These are phyloP conservation scores for Acropora tenuis DNA, from an alignment of 64 coral and sea anemone species.

Conservation along the genomic window DNA sequence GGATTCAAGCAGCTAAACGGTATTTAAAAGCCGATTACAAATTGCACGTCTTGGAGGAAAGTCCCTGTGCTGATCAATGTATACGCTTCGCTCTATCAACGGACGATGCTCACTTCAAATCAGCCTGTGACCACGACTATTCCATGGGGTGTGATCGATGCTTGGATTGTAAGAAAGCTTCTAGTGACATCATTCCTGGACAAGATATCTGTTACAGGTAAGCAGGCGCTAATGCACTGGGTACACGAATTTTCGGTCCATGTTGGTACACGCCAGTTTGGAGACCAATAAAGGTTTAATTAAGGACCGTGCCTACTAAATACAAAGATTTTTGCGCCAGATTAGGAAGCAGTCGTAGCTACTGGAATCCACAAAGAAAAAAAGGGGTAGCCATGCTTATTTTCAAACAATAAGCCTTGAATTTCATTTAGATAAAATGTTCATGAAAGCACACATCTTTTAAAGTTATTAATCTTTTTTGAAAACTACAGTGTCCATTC, in stretches of 20 bases:
- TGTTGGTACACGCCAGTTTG: neutral
- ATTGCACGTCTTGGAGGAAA: slow-evolving; percentile 30
- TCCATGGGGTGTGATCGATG: slow-evolving; percentile 43
- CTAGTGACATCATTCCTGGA: slow-evolving; percentile 44
- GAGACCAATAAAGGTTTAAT: neutral
- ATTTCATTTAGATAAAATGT: neutral
- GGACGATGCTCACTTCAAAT: slow-evolving; percentile 20
- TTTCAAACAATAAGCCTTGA: neutral
- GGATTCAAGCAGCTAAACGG: slow-evolving; percentile 33
- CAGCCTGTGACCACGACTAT: slow-evolving; percentile 53
- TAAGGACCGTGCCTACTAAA: neutral
- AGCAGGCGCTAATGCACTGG: neutral
- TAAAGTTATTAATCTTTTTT: too few relatives aligned
- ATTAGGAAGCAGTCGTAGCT: neutral
- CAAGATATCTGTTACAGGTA: slow-evolving; percentile 23
- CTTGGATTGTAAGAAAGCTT: neutral
- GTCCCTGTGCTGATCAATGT: slow-evolving; percentile 65
- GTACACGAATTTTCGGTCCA: neutral
- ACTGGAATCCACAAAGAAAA: neutral
- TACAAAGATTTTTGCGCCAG: neutral
- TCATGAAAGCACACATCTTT: too few relatives aligned
- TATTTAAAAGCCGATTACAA: slow-evolving; percentile 71
- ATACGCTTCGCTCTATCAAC: slow-evolving; percentile 37
- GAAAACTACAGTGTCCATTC: too few relatives aligned
- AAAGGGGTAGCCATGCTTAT: neutral